Evolutionary conservation across 2,888 invertebrate genomes (phyloP).

Genomic region (Epinotia ramella): DNA sequence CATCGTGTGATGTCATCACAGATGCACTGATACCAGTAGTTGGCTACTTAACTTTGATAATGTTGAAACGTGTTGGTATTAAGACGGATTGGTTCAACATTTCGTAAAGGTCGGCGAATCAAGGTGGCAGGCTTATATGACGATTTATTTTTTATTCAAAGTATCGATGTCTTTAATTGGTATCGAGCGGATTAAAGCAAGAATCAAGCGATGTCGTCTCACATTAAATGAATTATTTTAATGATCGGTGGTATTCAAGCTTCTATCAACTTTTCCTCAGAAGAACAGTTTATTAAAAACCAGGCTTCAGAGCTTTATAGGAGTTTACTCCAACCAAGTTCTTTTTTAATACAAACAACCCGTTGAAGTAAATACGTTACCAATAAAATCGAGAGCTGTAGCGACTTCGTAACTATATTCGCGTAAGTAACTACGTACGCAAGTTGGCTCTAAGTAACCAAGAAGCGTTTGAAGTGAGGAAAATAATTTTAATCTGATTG

Average conservation of each 20-base stretch:
- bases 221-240: neutral
- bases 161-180: conserved; percentile 17
- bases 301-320: too few relatives aligned
- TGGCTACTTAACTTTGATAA: conserved; percentile 35
- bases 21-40: conserved; percentile 41
- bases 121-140: conserved; percentile 28
- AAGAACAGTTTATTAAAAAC: neutral
- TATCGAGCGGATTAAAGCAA: conserved; percentile 8
- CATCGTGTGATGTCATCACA: conserved; percentile 39
- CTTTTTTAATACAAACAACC: neutral
- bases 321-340: too few relatives aligned
- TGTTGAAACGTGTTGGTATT: conserved; percentile 45
- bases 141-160: conserved; percentile 17
- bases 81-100: conserved; percentile 44
- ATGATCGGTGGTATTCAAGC: neutral
- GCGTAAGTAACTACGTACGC: neutral
- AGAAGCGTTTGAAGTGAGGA: conserved; percentile 43
- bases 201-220: neutral
- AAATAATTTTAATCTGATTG: conserved; percentile 46
- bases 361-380: neutral
- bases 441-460: conserved; percentile 39
- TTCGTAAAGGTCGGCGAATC: conserved; percentile 42
- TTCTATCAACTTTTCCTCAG: too few relatives aligned
- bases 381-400: conserved; percentile 1
- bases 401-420: neutral